A percentile compares a stretch with the other conserved stretches of the same genome.
These are phyloP conservation scores for Eulacestoma nigropectus DNA, from an alignment of 2,113 vertebrate species.

Conservation along the genomic window DNA sequence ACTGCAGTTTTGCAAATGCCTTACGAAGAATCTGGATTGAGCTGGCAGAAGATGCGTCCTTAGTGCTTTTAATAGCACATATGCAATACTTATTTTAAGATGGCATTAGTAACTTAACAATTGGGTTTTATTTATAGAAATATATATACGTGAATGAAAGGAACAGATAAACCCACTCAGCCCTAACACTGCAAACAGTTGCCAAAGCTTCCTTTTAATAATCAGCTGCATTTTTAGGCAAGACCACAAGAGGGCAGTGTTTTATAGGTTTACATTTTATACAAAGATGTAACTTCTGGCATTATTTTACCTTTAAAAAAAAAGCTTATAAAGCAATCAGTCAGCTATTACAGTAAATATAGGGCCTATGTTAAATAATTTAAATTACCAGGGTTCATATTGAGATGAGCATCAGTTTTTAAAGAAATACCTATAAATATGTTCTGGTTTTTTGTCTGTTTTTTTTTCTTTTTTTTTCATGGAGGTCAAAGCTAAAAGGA, in stretches of 20 bases:
- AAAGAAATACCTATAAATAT: not conserved
- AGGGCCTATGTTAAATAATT: not conserved
- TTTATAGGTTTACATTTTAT: not conserved
- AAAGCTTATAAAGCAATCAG: not conserved
- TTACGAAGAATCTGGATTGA: not conserved
- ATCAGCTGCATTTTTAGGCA: not conserved
- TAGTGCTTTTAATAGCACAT: not conserved
- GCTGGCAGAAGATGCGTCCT: not conserved
- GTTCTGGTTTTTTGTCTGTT: not conserved
- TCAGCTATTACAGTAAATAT: not conserved
- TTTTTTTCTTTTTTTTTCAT: accelerated
- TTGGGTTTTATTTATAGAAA: not conserved
- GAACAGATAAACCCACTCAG: not conserved
- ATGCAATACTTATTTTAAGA: not conserved
- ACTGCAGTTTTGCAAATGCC: not conserved
- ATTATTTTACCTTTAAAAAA: not conserved
- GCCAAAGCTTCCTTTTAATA: not conserved
- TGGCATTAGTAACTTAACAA: not conserved
- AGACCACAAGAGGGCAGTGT: slow-evolving; percentile 40
- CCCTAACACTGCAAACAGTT: not conserved
- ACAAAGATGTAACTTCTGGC: not conserved
- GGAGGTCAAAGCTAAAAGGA: not conserved
- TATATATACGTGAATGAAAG: not conserved
- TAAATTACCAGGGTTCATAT: not conserved
- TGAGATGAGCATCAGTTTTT: not conserved